Percentiles rank a stretch among this genome's conserved stretches.
These are phyloP conservation scores for Anisognathus igniventris DNA, from an alignment of 2,797 vertebrate species.

Conservation along the genomic window DNA sequence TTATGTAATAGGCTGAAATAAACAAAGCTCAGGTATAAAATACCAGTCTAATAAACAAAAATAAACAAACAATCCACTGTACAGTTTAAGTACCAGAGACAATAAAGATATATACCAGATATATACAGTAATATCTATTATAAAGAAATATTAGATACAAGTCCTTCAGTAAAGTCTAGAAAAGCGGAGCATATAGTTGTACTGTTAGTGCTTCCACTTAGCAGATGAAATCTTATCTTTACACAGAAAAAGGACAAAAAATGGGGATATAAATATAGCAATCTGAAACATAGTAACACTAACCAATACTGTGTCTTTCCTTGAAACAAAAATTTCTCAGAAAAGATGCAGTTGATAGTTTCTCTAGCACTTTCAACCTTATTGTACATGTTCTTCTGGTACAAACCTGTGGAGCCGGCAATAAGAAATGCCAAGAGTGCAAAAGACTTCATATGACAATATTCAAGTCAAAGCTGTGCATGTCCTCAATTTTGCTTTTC, in stretches of 20 bases:
- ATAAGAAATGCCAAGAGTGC: not conserved
- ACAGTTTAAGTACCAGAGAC: constrained; percentile 29
- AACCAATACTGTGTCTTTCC: not conserved
- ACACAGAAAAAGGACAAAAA: not conserved
- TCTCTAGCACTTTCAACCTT: accelerated
- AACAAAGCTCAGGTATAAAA: constrained; percentile 29
- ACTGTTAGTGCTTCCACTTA: not conserved
- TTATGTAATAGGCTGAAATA: constrained; percentile 36
- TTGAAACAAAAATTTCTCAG: not conserved
- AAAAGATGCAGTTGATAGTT: not conserved
- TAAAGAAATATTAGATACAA: not conserved
- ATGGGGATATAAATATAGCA: not conserved
- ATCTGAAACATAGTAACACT: not conserved
- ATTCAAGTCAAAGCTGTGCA: not conserved
- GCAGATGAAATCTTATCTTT: not conserved
- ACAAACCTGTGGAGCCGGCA: not conserved
- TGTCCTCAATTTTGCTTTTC: not conserved
- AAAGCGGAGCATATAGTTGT: not conserved
- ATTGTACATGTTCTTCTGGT: not conserved
- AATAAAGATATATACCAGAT: not conserved
- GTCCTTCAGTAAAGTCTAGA: not conserved
- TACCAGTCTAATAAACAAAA: not conserved
- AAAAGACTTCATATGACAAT: not conserved
- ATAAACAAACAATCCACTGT: not conserved
- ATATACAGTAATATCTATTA: not conserved